Evolutionary conservation across 37 sponge, comb jelly and placozoan genomes (phyloP).

Genomic region (Halichondria panicea): DNA sequence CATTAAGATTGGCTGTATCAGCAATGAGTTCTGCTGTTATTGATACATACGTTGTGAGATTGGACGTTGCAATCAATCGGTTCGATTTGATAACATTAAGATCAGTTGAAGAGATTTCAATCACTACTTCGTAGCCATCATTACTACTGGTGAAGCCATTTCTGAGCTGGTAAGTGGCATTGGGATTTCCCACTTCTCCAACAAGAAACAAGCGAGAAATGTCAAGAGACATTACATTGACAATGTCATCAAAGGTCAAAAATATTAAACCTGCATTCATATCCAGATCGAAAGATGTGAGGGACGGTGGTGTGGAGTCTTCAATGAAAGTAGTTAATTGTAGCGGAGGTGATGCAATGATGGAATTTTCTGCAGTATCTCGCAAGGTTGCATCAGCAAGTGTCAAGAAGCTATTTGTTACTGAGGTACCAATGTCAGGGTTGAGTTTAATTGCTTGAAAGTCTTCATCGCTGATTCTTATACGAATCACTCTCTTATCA

Average conservation of each 20-base stretch:
- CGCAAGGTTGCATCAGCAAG: conserved; percentile 42
- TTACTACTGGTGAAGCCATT: conserved; percentile 60
- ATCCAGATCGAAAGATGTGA: conserved; percentile 62
- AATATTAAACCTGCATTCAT: conserved; percentile 61
- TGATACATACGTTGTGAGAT: conserved; percentile 50
- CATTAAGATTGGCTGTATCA: conserved; percentile 64
- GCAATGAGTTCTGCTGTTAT: conserved; percentile 77
- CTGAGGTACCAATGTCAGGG: conserved; percentile 42
- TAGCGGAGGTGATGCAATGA: conserved; percentile 14
- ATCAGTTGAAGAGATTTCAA: conserved; percentile 52
- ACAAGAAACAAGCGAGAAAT: conserved; percentile 55
- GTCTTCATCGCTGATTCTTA: conserved; percentile 63
- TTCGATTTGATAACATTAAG: conserved; percentile 81
- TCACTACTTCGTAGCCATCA: conserved; percentile 48
- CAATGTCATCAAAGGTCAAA: conserved; percentile 70
- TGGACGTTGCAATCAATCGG: conserved; percentile 51
- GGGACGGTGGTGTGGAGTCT: conserved; percentile 74
- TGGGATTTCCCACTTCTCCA: conserved; percentile 13
- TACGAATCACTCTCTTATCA: conserved; percentile 53
- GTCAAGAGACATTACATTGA: conserved; percentile 45
- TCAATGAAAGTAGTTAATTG: conserved; percentile 1
- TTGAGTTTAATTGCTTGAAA: conserved; percentile 67
- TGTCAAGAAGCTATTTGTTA: conserved; percentile 53
- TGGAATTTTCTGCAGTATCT: conserved; percentile 66
- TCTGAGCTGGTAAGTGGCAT: conserved; percentile 41